phyloP scores from a whole-genome alignment of 1,140 invertebrate genomes.

The Hirudo medicinalis region DNA sequence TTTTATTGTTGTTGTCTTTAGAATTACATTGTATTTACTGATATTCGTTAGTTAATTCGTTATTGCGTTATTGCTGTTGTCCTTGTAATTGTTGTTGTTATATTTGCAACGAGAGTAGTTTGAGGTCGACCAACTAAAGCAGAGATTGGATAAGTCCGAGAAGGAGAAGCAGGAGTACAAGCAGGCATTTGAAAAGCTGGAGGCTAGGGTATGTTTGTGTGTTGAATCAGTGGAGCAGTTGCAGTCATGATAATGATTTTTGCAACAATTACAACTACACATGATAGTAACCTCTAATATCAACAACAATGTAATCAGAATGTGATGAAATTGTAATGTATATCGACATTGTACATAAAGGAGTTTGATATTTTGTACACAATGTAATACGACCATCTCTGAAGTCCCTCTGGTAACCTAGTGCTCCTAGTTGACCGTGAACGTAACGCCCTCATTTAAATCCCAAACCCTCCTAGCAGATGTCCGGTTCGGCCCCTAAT shows the following conservation, averaged over 20 bases:
- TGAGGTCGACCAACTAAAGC: conserved; percentile 65
- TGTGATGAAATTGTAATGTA: no score
- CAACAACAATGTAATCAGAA: no score
- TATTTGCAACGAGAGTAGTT: conserved; percentile 48
- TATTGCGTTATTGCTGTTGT: neutral
- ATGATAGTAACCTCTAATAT: no score
- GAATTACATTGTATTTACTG: neutral
- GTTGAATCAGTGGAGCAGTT: no score
- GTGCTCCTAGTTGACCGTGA: no score
- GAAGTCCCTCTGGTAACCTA: no score
- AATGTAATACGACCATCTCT: no score
- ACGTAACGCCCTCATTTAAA: neutral
- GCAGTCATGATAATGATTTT: no score
- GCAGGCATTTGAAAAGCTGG: conserved; percentile 71
- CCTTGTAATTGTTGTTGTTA: neutral
- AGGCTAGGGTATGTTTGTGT: conserved; percentile 60
- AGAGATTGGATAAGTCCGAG: conserved; percentile 71
- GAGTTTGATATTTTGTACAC: no score
- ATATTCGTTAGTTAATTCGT: neutral
- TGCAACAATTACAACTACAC: no score
- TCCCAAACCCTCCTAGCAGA: neutral
- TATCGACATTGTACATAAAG: no score
- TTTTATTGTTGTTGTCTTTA: neutral
- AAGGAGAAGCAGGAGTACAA: conserved; percentile 68
- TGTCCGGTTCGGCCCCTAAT: neutral